A percentile compares a stretch with the other conserved stretches of the same genome.
Evolutionary conservation across 2,113 vertebrate species (phyloP).

Genomic region (Ceyx cyanopectus): DNA sequence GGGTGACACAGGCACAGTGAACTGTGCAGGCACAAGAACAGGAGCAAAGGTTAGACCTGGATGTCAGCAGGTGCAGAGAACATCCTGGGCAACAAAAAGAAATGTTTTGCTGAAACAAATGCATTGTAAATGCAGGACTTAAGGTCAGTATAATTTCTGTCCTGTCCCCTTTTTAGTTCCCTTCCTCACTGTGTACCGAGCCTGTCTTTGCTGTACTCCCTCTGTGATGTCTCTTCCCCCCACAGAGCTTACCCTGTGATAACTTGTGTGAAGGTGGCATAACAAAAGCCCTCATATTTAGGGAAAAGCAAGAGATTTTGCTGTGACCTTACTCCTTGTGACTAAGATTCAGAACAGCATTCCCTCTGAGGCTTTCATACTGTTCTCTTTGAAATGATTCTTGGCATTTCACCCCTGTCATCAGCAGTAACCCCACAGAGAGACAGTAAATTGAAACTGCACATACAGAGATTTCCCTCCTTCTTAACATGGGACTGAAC

Average conservation of each 20-base stretch:
- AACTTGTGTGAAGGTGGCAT: not conserved
- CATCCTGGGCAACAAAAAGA: not conserved
- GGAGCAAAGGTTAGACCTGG: not conserved
- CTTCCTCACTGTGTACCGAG: not conserved
- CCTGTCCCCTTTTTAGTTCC: not conserved
- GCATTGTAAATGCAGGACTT: not conserved
- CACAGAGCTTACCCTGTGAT: not conserved
- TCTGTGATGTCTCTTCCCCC: not conserved
- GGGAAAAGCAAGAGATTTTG: slow-evolving; percentile 2
- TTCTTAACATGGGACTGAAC: not conserved
- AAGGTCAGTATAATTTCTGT: not conserved
- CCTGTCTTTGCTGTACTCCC: not conserved
- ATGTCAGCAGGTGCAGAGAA: not conserved
- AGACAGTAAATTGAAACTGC: not conserved
- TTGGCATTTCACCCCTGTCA: slow-evolving; percentile 30
- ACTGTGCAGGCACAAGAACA: not conserved
- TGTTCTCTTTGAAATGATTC: slow-evolving; percentile 9
- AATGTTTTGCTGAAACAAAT: not conserved
- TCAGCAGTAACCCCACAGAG: not conserved
- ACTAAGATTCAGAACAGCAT: not conserved
- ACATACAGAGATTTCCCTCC: not conserved
- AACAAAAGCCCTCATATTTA: slow-evolving; percentile 21
- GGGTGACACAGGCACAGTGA: not conserved
- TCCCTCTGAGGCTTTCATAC: not conserved
- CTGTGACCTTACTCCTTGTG: slow-evolving; percentile 16